Percentiles rank a stretch among this genome's conserved stretches.
These are phyloP conservation scores for Drosophila orena DNA, from an alignment of 1,140 invertebrate genomes.

Conservation along the genomic window DNA sequence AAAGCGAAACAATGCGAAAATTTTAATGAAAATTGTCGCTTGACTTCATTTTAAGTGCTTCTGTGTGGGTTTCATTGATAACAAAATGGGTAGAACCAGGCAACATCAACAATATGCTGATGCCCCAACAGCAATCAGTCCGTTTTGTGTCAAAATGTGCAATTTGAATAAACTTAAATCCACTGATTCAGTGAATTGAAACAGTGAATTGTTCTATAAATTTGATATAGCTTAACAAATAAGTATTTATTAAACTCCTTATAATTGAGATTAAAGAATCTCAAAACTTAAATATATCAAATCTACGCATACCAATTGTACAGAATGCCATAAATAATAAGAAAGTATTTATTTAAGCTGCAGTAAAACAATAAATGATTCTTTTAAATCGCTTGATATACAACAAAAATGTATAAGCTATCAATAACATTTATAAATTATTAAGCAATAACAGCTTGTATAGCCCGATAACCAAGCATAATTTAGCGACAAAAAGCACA, in stretches of 20 bases:
- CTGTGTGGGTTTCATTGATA: constrained; percentile 61
- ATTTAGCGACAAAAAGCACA: constrained; percentile 17
- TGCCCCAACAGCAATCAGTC: constrained; percentile 21
- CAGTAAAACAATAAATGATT: neutral
- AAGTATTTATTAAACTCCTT: neutral
- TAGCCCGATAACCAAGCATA: constrained; percentile 10
- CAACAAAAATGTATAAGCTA: constrained; percentile 5
- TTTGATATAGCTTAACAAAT: no score
- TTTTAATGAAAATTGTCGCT: constrained; percentile 84
- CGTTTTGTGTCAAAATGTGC: constrained; percentile 11
- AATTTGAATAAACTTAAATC: constrained; percentile 19
- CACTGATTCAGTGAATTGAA: no score
- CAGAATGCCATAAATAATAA: neutral
- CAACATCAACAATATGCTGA: constrained; percentile 31
- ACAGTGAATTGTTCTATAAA: no score
- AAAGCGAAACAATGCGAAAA: constrained; percentile 75
- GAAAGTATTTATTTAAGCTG: neutral
- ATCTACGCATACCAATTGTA: neutral
- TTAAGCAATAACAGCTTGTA: constrained; percentile 15
- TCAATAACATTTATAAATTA: constrained; percentile 18
- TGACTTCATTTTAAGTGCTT: constrained; percentile 76
- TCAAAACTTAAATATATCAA: neutral
- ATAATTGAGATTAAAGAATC: neutral
- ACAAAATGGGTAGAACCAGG: constrained; percentile 24
- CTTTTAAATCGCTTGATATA: neutral